phyloP scores from a whole-genome alignment of 2,113 vertebrate species.

The Oreochromis aureus region DNA sequence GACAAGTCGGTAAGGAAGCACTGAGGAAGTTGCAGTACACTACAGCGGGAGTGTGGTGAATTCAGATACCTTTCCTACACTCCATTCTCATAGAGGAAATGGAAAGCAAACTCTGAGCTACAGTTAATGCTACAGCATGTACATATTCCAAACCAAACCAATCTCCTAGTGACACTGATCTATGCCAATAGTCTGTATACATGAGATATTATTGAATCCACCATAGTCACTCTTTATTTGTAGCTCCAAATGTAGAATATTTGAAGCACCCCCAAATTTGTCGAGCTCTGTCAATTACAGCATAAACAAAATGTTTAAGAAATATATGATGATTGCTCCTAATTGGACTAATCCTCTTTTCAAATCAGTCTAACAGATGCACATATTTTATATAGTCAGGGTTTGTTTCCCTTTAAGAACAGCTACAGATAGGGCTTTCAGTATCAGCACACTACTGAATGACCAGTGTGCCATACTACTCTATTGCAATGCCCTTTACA shows the following conservation, averaged over 20 bases:
- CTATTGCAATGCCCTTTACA: not conserved
- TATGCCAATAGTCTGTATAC: not conserved
- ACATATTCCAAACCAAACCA: not conserved
- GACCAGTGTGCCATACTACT: not conserved
- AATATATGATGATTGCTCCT: not conserved
- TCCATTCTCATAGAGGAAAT: constrained; percentile 30
- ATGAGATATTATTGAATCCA: not conserved
- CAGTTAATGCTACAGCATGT: not conserved
- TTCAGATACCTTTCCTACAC: constrained; percentile 32
- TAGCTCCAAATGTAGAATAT: not conserved
- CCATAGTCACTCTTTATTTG: not conserved
- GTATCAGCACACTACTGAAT: not conserved
- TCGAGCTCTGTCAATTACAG: not conserved
- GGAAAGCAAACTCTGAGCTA: not conserved
- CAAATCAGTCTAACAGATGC: not conserved
- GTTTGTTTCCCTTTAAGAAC: not conserved
- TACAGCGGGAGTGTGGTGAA: constrained; percentile 52
- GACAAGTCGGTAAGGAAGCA: constrained; percentile 44
- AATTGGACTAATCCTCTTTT: not conserved
- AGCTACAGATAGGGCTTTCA: not conserved
- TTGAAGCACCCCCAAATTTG: not conserved
- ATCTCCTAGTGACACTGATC: not conserved
- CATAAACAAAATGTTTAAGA: not conserved
- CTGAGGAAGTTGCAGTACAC: constrained; percentile 33
- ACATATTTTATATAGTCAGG: not conserved